Evolutionary conservation across 2,888 invertebrate species (phyloP).

Genomic region (Zhuqinia jingwanae): DNA sequence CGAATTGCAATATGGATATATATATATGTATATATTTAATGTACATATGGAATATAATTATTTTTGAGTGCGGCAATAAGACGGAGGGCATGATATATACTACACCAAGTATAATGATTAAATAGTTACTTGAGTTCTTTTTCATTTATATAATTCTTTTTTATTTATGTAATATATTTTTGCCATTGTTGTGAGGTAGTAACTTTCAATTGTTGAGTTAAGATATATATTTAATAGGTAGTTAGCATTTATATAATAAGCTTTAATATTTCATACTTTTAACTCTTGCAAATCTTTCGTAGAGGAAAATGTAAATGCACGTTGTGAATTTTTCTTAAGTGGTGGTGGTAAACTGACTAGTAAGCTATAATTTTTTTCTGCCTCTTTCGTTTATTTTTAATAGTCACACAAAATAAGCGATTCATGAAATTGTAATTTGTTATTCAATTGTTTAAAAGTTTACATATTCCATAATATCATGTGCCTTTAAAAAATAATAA

Average conservation of each 20-base stretch:
- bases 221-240: too few species aligned
- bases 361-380: not conserved
- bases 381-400: not conserved
- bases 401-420: not conserved
- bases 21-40: not conserved
- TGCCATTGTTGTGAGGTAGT: not conserved
- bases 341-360: too few species aligned
- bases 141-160: slow-evolving; percentile 7
- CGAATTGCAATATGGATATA: too few species aligned
- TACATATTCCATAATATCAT: not conserved
- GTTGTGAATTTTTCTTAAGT: not conserved
- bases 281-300: too few species aligned
- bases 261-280: too few species aligned
- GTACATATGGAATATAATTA: too few species aligned
- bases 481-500: not conserved
- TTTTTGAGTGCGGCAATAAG: too few species aligned
- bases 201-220: slow-evolving; percentile 19
- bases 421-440: slow-evolving; percentile 7
- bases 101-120: not conserved
- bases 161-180: not conserved
- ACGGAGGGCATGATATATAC: too few species aligned
- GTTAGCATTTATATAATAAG: too few species aligned
- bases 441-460: not conserved
- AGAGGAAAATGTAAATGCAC: not conserved
- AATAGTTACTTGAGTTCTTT: not conserved